A percentile compares a stretch with the other conserved stretches of the same genome.
These are phyloP conservation scores for Xenops minutus DNA, from an alignment of 2,797 vertebrate species.

Conservation along the genomic window DNA sequence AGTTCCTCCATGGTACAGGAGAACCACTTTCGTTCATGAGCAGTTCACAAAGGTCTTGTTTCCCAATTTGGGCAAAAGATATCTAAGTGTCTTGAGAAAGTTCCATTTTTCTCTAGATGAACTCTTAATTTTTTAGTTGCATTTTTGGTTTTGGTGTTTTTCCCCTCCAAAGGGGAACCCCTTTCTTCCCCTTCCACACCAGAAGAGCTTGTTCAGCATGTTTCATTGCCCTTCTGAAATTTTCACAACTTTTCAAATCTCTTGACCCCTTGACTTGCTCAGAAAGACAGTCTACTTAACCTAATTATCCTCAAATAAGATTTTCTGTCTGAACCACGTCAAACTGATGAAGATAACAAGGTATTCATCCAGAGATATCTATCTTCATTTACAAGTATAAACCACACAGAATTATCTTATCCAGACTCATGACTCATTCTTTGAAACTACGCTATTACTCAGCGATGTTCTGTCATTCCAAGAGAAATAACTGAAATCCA, in stretches of 20 bases:
- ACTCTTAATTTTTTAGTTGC: background rate
- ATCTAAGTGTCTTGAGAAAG: background rate
- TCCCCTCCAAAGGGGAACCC: background rate
- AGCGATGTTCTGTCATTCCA: background rate
- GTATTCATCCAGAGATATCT: background rate
- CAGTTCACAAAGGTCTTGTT: background rate
- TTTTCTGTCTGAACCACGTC: background rate
- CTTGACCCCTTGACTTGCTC: background rate
- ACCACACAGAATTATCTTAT: background rate
- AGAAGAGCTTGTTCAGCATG: background rate
- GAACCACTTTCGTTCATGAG: background rate
- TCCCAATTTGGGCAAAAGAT: background rate
- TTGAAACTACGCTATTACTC: background rate
- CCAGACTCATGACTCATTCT: background rate
- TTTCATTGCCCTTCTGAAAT: background rate
- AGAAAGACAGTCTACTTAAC: background rate
- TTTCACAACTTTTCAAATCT: background rate
- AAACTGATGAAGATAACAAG: background rate
- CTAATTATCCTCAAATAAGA: background rate
- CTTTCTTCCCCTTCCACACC: background rate
- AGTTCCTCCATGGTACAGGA: rapidly evolving
- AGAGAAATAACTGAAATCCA: background rate
- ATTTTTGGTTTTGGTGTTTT: background rate
- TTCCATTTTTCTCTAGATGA: background rate
- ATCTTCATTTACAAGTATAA: background rate